Evolutionary conservation across 2,888 invertebrate genomes (phyloP).

Genomic region (Epicampocera succincta): DNA sequence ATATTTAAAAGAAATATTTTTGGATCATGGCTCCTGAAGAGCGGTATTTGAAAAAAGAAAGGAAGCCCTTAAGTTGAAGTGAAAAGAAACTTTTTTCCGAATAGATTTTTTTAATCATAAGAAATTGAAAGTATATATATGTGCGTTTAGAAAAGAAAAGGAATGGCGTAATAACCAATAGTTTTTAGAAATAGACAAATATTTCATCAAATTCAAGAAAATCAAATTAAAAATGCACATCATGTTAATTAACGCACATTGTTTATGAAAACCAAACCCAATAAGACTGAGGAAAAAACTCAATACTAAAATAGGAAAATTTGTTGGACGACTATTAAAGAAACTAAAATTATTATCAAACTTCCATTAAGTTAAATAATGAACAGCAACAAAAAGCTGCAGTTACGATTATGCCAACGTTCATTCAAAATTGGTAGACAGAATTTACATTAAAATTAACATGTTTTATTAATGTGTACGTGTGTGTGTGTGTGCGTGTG

Average conservation of each 20-base stretch:
- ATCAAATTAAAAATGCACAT: slow-evolving; percentile 44
- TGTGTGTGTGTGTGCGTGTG: no score
- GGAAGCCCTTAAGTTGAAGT: no score
- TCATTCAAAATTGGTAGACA: background rate
- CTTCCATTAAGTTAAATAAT: slow-evolving; percentile 31
- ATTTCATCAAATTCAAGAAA: no score
- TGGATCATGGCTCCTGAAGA: no score
- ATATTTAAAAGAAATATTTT: no score
- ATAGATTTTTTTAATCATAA: no score
- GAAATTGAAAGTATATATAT: no score
- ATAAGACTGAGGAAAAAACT: no score
- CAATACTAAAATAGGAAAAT: background rate
- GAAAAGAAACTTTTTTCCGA: no score
- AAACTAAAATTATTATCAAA: slow-evolving; percentile 42
- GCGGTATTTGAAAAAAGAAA: no score
- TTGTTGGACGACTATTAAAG: slow-evolving; percentile 24
- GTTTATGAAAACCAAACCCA: slow-evolving; percentile 8
- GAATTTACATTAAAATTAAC: slow-evolving; percentile 45
- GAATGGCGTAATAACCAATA: slow-evolving; percentile 1
- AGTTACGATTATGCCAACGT: background rate
- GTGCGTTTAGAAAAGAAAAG: no score
- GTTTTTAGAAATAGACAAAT: background rate
- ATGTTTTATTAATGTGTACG: slow-evolving; percentile 31
- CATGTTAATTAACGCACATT: slow-evolving; percentile 46
- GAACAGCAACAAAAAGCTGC: slow-evolving; percentile 17